Percentiles rank a stretch among this genome's conserved stretches.
phyloP scores from a whole-genome alignment of 2,888 invertebrate species.

The Synergus itoensis region DNA sequence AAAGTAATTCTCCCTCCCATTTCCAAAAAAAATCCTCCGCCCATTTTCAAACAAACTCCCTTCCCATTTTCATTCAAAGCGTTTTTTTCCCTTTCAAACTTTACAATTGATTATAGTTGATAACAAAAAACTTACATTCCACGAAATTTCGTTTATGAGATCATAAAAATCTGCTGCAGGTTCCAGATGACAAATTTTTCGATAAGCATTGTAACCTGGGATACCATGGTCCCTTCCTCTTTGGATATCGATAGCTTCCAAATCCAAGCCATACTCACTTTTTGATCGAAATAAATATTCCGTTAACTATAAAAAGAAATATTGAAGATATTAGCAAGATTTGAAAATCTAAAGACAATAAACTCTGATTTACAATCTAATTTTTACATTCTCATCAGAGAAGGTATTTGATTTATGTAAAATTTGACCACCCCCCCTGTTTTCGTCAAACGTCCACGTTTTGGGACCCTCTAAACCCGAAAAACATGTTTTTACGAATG shows the following conservation, averaged over 20 bases:
- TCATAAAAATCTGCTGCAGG: conserved; percentile 72
- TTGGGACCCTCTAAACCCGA: no score
- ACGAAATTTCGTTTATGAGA: conserved; percentile 63
- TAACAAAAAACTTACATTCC: background rate
- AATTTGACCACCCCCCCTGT: no score
- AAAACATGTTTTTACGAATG: no score
- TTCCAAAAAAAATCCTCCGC: no score
- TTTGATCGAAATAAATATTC: conserved; percentile 71
- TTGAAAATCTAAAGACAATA: no score
- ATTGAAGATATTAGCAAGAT: background rate
- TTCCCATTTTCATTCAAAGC: no score
- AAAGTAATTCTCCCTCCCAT: background rate
- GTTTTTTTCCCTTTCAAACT: background rate
- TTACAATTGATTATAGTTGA: no score
- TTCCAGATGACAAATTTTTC: conserved; percentile 77
- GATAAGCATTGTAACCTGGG: conserved; percentile 83
- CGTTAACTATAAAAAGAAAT: conserved; percentile 67
- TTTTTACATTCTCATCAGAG: no score
- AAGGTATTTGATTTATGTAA: no score
- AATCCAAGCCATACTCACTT: conserved; percentile 80
- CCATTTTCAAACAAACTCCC: no score
- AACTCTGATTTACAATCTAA: no score
- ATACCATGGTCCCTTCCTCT: conserved; percentile 84
- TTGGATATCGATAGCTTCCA: conserved; percentile 83
- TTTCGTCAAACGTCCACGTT: no score